Conservation (phyloP, 2,113 vertebrate species). For the Mustela lutreola region DNA sequence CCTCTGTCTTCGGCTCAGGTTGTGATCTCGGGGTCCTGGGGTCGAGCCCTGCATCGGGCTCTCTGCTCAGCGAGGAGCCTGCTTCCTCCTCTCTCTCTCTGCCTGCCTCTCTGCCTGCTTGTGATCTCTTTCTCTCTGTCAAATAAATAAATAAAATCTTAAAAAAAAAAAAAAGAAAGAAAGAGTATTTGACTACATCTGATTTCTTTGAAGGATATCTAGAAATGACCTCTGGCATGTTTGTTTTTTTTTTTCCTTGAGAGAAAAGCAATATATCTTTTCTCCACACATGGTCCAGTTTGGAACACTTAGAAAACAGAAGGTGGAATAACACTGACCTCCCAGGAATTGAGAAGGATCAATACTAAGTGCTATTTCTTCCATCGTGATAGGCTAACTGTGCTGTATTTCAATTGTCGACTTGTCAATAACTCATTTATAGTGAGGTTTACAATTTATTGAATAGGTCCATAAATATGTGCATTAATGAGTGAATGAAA, state of each 20-base stretch:
- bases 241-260: neutral
- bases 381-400: neutral
- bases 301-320: neutral
- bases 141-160: no score
- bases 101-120: no score
- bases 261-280: neutral
- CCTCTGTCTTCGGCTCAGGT: no score
- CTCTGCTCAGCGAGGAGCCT: no score
- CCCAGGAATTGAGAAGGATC: neutral
- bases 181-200: neutral
- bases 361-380: neutral
- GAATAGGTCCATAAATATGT: neutral
- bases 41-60: fast-evolving
- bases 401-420: neutral
- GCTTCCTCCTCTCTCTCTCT: no score
- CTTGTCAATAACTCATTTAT: neutral
- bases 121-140: no score
- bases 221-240: neutral
- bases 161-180: neutral
- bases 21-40: no score
- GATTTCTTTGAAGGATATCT: neutral
- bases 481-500: neutral
- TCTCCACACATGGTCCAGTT: no score
- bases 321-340: conserved; percentile 6
- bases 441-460: neutral